Evolutionary conservation across 2,888 invertebrate species (phyloP).

Genomic region (Herminia tarsipennalis): DNA sequence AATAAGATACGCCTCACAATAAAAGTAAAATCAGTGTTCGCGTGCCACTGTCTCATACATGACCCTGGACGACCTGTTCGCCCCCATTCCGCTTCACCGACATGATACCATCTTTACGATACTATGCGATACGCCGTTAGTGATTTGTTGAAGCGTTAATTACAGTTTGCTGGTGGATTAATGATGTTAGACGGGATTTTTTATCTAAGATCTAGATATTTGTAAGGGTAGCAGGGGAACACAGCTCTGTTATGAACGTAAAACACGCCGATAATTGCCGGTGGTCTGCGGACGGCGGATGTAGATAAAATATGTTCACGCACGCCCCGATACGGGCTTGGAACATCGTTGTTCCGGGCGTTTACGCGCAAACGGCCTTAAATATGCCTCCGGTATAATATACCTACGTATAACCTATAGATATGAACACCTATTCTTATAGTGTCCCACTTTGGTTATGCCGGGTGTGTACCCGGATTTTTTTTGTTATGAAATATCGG

Average conservation of each 20-base stretch:
- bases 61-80: conserved; percentile 54
- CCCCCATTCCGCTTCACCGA: conserved; percentile 47
- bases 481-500: conserved; percentile 13
- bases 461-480: conserved; percentile 1
- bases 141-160: conserved; percentile 81
- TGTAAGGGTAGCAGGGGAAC: conserved; percentile 34
- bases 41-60: conserved; percentile 58
- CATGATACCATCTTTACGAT: conserved; percentile 57
- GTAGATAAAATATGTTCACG: conserved; percentile 82
- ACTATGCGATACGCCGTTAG: conserved; percentile 55
- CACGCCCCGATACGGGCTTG: conserved; percentile 71
- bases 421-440: conserved; percentile 34
- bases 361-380: conserved; percentile 51
- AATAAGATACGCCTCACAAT: conserved; percentile 36
- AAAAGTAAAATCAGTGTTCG: conserved; percentile 48
- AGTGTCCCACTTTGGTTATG: conserved; percentile 30
- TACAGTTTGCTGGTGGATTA: conserved; percentile 69
- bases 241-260: conserved; percentile 65
- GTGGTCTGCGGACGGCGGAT: conserved; percentile 65
- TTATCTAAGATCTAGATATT: conserved; percentile 48
- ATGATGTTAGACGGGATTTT: conserved; percentile 69
- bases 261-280: conserved; percentile 78
- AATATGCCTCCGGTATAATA: conserved; percentile 36
- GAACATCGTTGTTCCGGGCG: conserved; percentile 60
- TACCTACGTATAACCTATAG: conserved; percentile 20